Conservation (phyloP, 2,113 vertebrate genomes). For the Hyperopisus bebe region DNA sequence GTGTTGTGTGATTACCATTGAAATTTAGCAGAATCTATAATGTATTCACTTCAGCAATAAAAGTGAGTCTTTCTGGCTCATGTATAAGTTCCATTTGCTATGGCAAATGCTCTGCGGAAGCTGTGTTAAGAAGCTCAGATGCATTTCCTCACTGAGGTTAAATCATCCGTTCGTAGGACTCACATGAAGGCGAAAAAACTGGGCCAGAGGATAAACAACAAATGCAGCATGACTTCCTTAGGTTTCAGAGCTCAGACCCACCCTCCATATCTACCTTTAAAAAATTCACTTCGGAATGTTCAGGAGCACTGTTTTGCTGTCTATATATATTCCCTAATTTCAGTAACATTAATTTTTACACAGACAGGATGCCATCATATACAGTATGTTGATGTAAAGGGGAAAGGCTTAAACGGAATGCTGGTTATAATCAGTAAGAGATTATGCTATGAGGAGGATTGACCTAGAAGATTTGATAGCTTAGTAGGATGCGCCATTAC, state of each 20-base stretch:
- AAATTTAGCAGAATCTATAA: background rate
- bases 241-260: background rate
- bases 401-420: conserved; percentile 37
- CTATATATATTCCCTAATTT: background rate
- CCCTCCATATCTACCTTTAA: background rate
- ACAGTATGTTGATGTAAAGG: conserved; percentile 31
- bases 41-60: background rate
- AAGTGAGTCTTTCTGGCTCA: background rate
- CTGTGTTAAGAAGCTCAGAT: background rate
- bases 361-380: background rate
- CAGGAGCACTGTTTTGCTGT: background rate
- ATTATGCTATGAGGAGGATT: conserved; percentile 39
- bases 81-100: background rate
- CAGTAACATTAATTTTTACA: background rate
- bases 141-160: background rate
- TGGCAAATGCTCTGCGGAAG: background rate
- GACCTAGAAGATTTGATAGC: conserved; percentile 39
- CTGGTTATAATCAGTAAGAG: conserved; percentile 40
- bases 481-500: conserved; percentile 20
- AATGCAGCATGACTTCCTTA: background rate
- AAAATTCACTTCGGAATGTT: background rate
- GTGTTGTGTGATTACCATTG: background rate
- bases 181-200: background rate
- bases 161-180: background rate
- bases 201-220: background rate